Conservation (phyloP, 2,888 invertebrate genomes). For the Hartigia nigra region DNA sequence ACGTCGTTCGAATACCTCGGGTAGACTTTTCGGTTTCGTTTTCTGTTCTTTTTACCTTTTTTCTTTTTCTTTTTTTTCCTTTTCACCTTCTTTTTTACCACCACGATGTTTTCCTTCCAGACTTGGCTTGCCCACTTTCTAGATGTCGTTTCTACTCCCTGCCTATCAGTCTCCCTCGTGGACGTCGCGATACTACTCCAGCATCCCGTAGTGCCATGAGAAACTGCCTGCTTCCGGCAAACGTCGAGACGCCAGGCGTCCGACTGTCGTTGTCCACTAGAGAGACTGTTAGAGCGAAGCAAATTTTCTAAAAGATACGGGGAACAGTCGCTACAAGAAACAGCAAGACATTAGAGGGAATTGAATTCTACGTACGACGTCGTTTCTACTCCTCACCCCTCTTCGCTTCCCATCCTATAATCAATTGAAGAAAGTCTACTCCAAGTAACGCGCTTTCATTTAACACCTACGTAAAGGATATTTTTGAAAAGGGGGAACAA, state of each 20-base stretch:
- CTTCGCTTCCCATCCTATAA: not conserved
- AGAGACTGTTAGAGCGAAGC: not conserved
- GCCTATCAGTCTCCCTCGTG: not conserved
- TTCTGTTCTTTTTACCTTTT: not conserved
- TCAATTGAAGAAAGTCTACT: not conserved
- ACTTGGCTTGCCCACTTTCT: not conserved
- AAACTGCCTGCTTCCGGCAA: not conserved
- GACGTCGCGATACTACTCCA: not conserved
- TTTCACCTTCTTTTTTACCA: not conserved
- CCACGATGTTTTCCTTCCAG: not conserved
- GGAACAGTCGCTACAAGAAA: not conserved
- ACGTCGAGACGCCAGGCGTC: not conserved
- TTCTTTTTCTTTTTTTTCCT: conserved; percentile 1
- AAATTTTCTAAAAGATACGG: not conserved
- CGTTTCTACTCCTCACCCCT: no score
- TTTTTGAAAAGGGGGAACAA: not conserved
- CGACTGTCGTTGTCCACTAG: not conserved
- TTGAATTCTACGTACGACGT: not conserved
- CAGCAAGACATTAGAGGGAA: not conserved
- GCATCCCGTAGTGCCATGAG: not conserved
- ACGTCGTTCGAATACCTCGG: conserved; percentile 9
- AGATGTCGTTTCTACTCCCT: not conserved
- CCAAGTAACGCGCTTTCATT: not conserved
- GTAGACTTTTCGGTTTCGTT: not conserved
- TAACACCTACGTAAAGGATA: not conserved